phyloP scores from a whole-genome alignment of 2,797 vertebrate species.

The Lagocephalus sceleratus region DNA sequence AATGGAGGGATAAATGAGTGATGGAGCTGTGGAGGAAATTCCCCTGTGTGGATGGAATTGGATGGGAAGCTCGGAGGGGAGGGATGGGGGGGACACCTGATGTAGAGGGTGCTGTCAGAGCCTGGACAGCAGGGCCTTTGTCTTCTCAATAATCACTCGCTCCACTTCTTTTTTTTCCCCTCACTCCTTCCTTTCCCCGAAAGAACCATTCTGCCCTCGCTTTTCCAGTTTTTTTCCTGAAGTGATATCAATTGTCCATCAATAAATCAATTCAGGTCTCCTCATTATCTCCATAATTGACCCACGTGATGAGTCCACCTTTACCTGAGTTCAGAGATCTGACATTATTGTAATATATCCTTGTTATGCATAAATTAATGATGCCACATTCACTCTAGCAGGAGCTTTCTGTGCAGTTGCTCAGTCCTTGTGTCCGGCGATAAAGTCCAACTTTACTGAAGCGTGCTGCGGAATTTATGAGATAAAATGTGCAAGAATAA shows the following conservation, averaged over 20 bases:
- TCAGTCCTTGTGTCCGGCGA: no score
- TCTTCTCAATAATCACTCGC: conserved; percentile 75
- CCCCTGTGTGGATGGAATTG: conserved; percentile 71
- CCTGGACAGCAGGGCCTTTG: conserved; percentile 73
- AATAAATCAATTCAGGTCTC: no score
- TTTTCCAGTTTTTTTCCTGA: conserved; percentile 47
- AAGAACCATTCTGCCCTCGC: conserved; percentile 42
- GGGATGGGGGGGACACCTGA: conserved; percentile 61
- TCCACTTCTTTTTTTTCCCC: conserved; percentile 63
- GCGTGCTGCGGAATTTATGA: not conserved
- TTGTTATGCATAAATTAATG: not conserved
- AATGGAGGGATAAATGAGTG: conserved; percentile 73
- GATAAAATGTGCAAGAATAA: not conserved
- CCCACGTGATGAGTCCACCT: no score
- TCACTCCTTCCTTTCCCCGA: conserved; percentile 42
- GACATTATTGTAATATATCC: no score
- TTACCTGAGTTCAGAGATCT: no score
- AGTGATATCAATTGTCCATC: not conserved
- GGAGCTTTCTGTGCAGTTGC: not conserved
- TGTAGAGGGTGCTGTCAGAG: conserved; percentile 73
- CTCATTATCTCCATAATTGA: no score
- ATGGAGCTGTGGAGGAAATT: conserved; percentile 68
- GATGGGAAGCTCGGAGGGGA: conserved; percentile 64
- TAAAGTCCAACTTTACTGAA: not conserved
- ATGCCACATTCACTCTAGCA: not conserved